A percentile compares a stretch with the other conserved stretches of the same genome.
Evolutionary conservation across 2,113 vertebrate genomes (phyloP).

Genomic region (Mesoclemmys tuberculata): DNA sequence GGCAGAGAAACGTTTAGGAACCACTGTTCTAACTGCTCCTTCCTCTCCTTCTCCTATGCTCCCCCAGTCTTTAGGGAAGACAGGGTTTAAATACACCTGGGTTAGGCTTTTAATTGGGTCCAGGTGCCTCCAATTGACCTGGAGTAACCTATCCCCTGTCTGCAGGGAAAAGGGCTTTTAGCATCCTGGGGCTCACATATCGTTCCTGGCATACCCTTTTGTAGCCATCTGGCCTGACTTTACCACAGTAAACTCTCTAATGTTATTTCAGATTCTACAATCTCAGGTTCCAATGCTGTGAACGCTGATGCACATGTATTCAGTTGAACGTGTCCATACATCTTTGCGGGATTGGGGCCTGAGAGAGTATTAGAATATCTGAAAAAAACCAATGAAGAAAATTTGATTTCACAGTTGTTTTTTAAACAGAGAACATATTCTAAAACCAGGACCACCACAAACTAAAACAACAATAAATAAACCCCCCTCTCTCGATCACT

Average conservation of each 20-base stretch:
- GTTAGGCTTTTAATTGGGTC: no score
- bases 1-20: no score
- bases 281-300: background rate
- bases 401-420: background rate
- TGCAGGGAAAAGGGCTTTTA: no score
- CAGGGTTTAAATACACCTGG: no score
- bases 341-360: background rate
- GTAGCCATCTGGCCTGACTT: no score
- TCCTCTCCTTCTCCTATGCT: no score
- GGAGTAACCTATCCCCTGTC: no score
- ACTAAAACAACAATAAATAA: background rate
- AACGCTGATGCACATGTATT: background rate
- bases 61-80: no score
- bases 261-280: background rate
- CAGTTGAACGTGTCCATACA: background rate
- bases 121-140: no score
- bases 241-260: slow-evolving; percentile 20
- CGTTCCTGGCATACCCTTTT: no score
- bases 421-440: background rate
- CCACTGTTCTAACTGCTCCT: no score
- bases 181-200: no score
- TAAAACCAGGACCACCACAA: background rate
- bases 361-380: background rate
- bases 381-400: background rate
- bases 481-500: background rate